Conservation (phyloP, 1,140 invertebrate genomes). For the Cyrtorhinus lividipennis region DNA sequence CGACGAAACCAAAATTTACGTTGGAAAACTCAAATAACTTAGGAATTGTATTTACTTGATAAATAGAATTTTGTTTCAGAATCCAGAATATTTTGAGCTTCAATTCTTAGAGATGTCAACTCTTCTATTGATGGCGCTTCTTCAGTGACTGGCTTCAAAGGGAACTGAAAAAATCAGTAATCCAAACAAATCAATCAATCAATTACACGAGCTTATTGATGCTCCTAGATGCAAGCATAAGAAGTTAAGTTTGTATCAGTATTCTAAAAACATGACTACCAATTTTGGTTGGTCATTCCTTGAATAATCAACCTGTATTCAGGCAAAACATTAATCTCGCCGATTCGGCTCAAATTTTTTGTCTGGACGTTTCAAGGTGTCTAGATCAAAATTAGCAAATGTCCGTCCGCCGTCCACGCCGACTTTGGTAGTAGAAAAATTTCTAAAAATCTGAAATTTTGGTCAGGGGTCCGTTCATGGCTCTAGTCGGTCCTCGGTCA, state of each 20-base stretch:
- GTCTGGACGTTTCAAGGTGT: no score
- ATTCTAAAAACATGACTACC: neutral
- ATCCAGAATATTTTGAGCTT: constrained; percentile 17
- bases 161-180: neutral
- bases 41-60: constrained; percentile 11
- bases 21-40: neutral
- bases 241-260: neutral
- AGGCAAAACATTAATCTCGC: no score
- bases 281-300: no score
- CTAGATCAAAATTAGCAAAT: no score
- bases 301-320: no score
- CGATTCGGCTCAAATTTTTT: no score
- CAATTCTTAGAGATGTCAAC: neutral
- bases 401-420: no score
- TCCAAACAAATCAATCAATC: neutral
- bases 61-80: constrained; percentile 7
- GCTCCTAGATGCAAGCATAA: neutral
- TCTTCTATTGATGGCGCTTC: constrained; percentile 1
- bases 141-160: neutral
- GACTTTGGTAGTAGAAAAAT: no score
- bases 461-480: no score
- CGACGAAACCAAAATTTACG: neutral
- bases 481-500: no score
- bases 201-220: neutral
- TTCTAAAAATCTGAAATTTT: no score